Evolutionary conservation across 1,140 invertebrate species (phyloP).

Genomic region (Frieseomelitta varia): DNA sequence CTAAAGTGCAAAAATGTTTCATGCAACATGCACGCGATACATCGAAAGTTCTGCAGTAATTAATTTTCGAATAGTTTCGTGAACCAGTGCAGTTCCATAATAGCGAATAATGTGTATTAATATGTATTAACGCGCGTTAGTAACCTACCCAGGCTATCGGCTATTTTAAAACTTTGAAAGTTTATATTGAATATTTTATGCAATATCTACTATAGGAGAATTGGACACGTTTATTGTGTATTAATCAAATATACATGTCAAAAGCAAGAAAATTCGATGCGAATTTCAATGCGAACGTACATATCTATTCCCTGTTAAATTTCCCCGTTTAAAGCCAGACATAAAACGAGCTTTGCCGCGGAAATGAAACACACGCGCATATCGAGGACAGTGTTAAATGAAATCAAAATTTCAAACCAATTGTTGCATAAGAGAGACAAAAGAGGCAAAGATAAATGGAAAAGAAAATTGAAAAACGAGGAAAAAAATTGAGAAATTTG

Average conservation of each 20-base stretch:
- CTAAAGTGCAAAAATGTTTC: too few relatives aligned
- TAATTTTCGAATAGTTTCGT: too few relatives aligned
- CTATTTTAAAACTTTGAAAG: not conserved
- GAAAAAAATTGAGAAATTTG: not conserved
- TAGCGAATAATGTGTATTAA: too few relatives aligned
- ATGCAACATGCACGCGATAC: too few relatives aligned
- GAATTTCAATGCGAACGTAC: not conserved
- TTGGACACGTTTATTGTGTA: not conserved
- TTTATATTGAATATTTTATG: not conserved
- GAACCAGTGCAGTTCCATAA: too few relatives aligned
- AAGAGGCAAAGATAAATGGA: not conserved
- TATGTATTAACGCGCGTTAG: not conserved
- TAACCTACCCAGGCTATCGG: not conserved
- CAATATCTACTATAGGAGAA: not conserved
- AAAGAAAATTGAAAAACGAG: not conserved
- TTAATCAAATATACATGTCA: not conserved
- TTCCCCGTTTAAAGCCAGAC: not conserved
- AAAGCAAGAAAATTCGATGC: too few relatives aligned
- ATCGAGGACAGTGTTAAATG: not conserved
- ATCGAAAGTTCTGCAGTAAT: too few relatives aligned
- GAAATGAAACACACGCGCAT: not conserved
- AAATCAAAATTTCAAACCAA: not conserved
- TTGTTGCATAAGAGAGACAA: not conserved
- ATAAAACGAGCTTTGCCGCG: not conserved
- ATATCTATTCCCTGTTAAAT: not conserved